These are phyloP conservation scores for Melanostigma gelatinosum DNA, from an alignment of 2,113 vertebrate species.

Conservation along the genomic window DNA sequence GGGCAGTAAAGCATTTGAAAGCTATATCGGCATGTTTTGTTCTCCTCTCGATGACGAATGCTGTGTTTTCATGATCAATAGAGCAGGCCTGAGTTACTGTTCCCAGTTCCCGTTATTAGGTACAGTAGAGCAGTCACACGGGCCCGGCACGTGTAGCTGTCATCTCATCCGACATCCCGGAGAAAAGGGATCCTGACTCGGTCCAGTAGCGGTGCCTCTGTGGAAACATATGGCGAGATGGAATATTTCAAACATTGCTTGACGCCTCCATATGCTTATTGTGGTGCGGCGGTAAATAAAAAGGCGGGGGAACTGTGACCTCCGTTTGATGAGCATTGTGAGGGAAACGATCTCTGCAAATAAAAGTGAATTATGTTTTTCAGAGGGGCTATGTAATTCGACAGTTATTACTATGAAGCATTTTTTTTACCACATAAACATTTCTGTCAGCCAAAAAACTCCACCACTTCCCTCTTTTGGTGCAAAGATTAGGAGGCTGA, in stretches of 20 bases:
- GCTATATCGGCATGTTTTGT: conserved; percentile 76
- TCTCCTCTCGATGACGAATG: conserved; percentile 71
- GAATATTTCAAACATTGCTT: conserved; percentile 33
- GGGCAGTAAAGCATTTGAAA: conserved; percentile 79
- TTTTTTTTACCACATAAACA: neutral
- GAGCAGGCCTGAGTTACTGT: conserved; percentile 61
- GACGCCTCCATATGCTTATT: conserved; percentile 37
- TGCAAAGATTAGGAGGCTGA: neutral
- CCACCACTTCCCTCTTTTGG: neutral
- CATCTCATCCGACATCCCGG: conserved; percentile 33
- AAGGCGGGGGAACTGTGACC: conserved; percentile 7
- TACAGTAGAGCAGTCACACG: conserved; percentile 44
- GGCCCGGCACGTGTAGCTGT: conserved; percentile 30
- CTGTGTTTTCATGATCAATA: conserved; percentile 75
- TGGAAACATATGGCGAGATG: conserved; percentile 49
- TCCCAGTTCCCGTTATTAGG: conserved; percentile 45
- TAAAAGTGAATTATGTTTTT: neutral
- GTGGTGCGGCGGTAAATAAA: conserved; percentile 15
- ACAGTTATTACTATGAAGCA: neutral
- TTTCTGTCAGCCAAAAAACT: conserved; percentile 2
- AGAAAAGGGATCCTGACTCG: conserved; percentile 2
- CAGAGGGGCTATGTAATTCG: neutral
- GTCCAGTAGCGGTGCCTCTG: conserved; percentile 15
- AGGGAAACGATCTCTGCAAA: neutral
- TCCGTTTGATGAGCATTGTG: conserved; percentile 18